phyloP scores from a whole-genome alignment of 1,140 invertebrate genomes.

The Araneus ventricosus region DNA sequence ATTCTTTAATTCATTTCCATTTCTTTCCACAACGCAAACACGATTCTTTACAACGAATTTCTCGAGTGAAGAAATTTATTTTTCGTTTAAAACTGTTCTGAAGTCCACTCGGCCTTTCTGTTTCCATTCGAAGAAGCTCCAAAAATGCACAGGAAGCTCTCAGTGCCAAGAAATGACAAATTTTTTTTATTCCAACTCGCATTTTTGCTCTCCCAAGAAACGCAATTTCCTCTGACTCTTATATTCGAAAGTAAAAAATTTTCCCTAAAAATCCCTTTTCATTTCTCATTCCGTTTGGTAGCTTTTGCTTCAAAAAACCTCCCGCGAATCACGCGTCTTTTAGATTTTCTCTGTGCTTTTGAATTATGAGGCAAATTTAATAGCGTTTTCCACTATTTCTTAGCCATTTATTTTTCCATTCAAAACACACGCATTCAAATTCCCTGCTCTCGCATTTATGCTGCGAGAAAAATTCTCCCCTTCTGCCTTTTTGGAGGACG shows the following conservation, averaged over 20 bases:
- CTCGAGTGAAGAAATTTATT: too few relatives aligned
- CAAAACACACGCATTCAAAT: not conserved
- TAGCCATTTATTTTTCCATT: slow-evolving; percentile 64
- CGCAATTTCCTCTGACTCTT: slow-evolving; percentile 16
- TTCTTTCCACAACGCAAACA: too few relatives aligned
- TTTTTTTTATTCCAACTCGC: too few relatives aligned
- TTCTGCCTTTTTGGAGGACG: slow-evolving; percentile 40
- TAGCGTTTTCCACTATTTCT: slow-evolving; percentile 55
- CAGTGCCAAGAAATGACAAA: too few relatives aligned
- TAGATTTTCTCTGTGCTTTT: slow-evolving; percentile 6
- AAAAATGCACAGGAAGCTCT: too few relatives aligned
- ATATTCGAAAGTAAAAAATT: not conserved
- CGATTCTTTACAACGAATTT: too few relatives aligned
- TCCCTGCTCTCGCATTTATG: slow-evolving; percentile 16
- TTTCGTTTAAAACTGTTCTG: too few relatives aligned
- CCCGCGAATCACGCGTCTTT: slow-evolving; percentile 7
- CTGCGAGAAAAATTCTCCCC: slow-evolving; percentile 25
- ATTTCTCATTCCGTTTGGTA: not conserved
- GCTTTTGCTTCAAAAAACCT: not conserved
- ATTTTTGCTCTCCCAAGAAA: not conserved
- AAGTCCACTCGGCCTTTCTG: too few relatives aligned
- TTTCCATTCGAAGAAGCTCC: too few relatives aligned
- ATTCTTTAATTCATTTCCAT: too few relatives aligned
- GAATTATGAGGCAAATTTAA: slow-evolving; percentile 69
- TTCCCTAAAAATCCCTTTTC: too few relatives aligned